Evolutionary conservation across 2,113 vertebrate species (phyloP).

Genomic region (Rafetus swinhoei): DNA sequence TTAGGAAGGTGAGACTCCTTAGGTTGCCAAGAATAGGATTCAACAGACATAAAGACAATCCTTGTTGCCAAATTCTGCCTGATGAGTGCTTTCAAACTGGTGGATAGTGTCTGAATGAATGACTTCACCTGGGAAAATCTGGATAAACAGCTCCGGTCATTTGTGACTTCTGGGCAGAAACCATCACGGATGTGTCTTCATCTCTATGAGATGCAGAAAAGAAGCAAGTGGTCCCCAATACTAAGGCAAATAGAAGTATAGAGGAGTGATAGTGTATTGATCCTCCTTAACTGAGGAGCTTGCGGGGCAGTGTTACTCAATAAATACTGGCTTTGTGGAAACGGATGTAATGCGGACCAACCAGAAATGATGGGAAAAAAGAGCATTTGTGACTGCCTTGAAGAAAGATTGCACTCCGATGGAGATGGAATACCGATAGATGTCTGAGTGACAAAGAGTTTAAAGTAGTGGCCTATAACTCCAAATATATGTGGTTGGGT

Average conservation of each 20-base stretch:
- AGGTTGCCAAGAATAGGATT: background rate
- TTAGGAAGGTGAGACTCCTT: background rate
- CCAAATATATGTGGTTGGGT: background rate
- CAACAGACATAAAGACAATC: background rate
- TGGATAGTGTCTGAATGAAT: background rate
- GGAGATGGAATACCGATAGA: background rate
- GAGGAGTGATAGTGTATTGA: background rate
- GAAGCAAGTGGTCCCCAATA: background rate
- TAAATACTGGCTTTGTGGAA: background rate
- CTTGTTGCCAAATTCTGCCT: background rate
- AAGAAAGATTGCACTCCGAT: background rate
- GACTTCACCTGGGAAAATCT: background rate
- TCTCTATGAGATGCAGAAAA: background rate
- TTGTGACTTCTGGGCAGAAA: background rate
- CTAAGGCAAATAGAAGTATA: background rate
- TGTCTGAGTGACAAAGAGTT: background rate
- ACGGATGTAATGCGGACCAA: background rate
- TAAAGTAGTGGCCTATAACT: background rate
- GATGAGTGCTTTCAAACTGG: background rate
- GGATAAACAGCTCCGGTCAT: background rate
- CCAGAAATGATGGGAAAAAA: background rate
- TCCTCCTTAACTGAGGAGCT: background rate
- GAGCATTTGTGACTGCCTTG: background rate
- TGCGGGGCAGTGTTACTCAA: background rate
- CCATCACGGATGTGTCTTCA: background rate